These are phyloP conservation scores for Trididemnum clinides DNA, from an alignment of 23 tunicate genomes.

Conservation along the genomic window DNA sequence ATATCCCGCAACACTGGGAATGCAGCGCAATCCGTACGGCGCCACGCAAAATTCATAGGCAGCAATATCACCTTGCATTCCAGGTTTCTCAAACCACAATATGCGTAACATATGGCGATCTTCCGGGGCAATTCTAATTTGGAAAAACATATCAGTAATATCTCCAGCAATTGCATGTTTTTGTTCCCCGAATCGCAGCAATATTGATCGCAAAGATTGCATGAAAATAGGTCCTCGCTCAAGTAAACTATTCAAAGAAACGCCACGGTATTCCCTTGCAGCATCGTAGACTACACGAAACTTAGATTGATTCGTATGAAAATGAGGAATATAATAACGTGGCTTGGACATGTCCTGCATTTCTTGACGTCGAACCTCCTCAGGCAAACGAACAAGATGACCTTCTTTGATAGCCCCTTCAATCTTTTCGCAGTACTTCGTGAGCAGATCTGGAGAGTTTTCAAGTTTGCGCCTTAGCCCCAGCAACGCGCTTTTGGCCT, in stretches of 20 bases:
- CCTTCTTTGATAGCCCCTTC: too few relatives aligned
- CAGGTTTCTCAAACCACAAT: conserved; percentile 12
- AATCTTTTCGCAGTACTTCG: too few relatives aligned
- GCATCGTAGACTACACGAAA: conserved; percentile 3
- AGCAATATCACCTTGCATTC: background rate
- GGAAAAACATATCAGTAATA: conserved; percentile 1
- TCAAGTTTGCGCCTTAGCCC: too few relatives aligned
- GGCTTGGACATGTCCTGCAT: too few relatives aligned
- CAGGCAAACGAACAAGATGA: too few relatives aligned
- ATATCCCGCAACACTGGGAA: too few relatives aligned
- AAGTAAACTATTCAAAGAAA: background rate
- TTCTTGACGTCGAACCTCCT: too few relatives aligned
- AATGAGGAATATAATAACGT: conserved; percentile 6
- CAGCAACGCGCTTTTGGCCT: too few relatives aligned
- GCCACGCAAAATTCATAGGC: background rate
- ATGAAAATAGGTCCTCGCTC: conserved; percentile 6
- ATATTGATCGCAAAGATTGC: background rate
- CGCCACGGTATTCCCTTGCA: background rate
- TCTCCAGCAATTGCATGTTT: background rate
- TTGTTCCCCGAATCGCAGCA: background rate
- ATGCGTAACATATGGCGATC: conserved; percentile 6
- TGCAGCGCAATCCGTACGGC: background rate
- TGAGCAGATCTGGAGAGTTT: too few relatives aligned
- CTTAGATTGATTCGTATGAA: background rate
- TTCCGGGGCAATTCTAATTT: background rate